Evolutionary conservation across 2,797 vertebrate genomes (phyloP).

Genomic region (Hipposideros larvatus): DNA sequence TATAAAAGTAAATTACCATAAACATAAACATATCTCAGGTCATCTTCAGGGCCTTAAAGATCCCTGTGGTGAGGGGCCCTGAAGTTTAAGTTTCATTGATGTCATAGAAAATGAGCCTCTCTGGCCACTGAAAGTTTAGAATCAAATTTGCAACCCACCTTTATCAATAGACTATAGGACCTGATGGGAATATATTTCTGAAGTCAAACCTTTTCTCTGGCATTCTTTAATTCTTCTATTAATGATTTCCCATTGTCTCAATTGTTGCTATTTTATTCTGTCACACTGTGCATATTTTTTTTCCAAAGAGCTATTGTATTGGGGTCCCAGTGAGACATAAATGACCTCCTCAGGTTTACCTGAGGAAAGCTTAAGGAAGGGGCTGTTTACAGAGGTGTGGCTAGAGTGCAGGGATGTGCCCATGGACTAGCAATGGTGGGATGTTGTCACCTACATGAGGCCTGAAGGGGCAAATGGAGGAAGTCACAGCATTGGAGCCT

Average conservation of each 20-base stretch:
- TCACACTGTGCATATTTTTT: neutral
- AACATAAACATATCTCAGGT: neutral
- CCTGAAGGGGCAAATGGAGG: too few relatives aligned
- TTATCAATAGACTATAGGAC: neutral
- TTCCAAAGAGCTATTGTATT: neutral
- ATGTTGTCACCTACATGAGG: neutral
- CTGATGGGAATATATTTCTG: neutral
- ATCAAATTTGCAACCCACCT: neutral
- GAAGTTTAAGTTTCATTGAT: neutral
- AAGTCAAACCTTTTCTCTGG: neutral
- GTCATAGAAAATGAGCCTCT: neutral
- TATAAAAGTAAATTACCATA: neutral
- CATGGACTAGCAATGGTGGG: neutral
- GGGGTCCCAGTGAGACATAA: neutral
- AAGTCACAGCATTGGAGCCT: neutral
- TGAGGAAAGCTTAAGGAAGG: neutral
- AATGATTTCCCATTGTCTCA: neutral
- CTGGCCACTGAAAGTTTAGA: neutral
- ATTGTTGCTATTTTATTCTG: neutral
- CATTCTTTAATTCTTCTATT: neutral
- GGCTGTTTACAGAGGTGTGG: neutral
- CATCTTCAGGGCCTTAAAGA: neutral
- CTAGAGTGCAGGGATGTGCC: neutral
- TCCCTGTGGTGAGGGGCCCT: neutral
- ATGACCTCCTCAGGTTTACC: neutral